Base-by-base conservation (phyloP, 2,888 invertebrate species). In the Dynastes hyllus region DNA sequence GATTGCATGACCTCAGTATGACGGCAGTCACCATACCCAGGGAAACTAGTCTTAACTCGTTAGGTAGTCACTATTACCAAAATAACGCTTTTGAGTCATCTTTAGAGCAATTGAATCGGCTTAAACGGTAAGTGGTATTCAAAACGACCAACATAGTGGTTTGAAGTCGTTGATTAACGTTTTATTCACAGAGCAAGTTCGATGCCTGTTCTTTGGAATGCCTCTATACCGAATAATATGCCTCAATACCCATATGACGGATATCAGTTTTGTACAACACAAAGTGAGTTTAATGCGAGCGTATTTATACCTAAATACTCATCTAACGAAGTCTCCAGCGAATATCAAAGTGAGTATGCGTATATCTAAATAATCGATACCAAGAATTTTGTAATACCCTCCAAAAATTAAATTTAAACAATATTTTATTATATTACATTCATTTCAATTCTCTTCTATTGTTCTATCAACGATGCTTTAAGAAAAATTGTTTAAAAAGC, bases 1-100 rank as follows among this genome's bases (percentile, higher is more conserved):
- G 91, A 82, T 83, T 91, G 79, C 88, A 89, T 82, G 90, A 90
- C 83, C 87, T 91, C 79, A 90, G 89, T 79, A 88, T 90, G 86
- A 84, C 86, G 8, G 84, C 86, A 70, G 85, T 88, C 70, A 85
- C 87, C 5, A 86, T 87, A 75, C 86, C 84, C 65, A 81, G 84
- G 80, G 86, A 85, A 76, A 80, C 83, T 80, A 84, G 83, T 80
- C 84, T 83, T 67, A 83, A 80, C 73, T 78, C 84, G 40, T 79
- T 87, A 65, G 86, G 86, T 82, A 86, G 85, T 81, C 79, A 78
- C 77, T 86, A 83, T 83, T 88, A 88, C 83, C 88, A 88, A 82
- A 89, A 89, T 81, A 88, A 87, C 80, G 89, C 87, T 2, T 89
- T 87, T 81, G 87, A 88, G 16, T 85, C 85, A 70, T 88, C 88